Percentiles rank a stretch among this genome's conserved stretches.
These are phyloP conservation scores for Rhabdornis inornatus DNA, from an alignment of 2,113 vertebrate genomes.

Conservation along the genomic window DNA sequence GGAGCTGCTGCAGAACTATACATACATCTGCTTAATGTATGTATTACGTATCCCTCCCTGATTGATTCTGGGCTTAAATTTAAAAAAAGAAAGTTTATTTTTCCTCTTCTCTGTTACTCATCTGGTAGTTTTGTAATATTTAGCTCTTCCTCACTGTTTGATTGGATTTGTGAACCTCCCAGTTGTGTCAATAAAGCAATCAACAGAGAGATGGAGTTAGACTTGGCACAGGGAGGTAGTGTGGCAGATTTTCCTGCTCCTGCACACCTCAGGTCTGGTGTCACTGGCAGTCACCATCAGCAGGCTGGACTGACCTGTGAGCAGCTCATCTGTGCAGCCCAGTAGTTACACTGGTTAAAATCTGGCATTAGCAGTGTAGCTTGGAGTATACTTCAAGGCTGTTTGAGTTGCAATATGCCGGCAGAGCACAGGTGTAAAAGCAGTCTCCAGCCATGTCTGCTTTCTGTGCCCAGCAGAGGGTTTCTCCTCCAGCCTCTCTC, in stretches of 20 bases:
- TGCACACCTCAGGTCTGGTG: neutral
- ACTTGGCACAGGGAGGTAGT: neutral
- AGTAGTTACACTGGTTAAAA: neutral
- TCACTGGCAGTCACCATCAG: neutral
- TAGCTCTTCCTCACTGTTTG: neutral
- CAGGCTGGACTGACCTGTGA: neutral
- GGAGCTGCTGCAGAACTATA: neutral
- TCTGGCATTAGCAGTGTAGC: neutral
- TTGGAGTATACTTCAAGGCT: neutral
- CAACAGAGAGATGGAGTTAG: neutral
- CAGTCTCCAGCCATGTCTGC: neutral
- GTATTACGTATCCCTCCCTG: neutral
- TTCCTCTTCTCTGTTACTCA: neutral
- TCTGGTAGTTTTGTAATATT: neutral
- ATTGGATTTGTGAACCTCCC: neutral
- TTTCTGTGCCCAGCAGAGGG: accelerated
- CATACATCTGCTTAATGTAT: neutral
- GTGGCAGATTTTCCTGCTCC: neutral
- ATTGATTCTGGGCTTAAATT: constrained; percentile 4
- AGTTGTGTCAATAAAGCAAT: neutral
- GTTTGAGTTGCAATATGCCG: neutral
- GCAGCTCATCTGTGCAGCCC: neutral
- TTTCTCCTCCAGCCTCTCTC: neutral
- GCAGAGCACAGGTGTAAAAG: neutral
- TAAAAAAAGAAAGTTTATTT: neutral